Percentiles rank a stretch among this genome's conserved stretches.
Evolutionary conservation across 2,888 invertebrate genomes (phyloP).

Genomic region (Pterostichus madidus): DNA sequence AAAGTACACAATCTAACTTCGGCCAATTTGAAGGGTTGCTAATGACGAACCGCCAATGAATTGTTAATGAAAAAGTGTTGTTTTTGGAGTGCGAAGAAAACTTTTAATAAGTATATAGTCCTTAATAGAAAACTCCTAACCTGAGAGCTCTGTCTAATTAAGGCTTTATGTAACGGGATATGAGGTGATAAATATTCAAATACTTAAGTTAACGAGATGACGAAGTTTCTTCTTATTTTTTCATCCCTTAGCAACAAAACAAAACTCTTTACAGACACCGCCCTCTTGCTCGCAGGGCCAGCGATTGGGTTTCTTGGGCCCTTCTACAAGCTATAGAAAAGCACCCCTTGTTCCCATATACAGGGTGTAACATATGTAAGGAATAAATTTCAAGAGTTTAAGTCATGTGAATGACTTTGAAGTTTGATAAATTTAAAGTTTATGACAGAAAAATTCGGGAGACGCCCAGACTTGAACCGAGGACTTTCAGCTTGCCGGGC

Average conservation of each 20-base stretch:
- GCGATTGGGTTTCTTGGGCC: no score
- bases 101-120: conserved; percentile 57
- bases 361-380: no score
- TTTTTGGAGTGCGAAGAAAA: conserved; percentile 54
- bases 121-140: conserved; percentile 50
- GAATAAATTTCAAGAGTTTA: no score
- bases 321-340: no score
- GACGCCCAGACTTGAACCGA: no score
- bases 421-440: no score
- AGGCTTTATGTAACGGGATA: conserved; percentile 42
- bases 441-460: no score
- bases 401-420: no score
- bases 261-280: not conserved
- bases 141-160: conserved; percentile 34
- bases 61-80: conserved; percentile 59
- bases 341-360: no score
- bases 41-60: conserved; percentile 47
- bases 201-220: conserved; percentile 30
- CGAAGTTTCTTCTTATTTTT: conserved; percentile 21
- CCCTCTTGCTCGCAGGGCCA: no score
- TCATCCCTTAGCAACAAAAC: conserved; percentile 3
- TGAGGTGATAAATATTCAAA: conserved; percentile 39
- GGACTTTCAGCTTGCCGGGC: no score
- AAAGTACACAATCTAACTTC: conserved; percentile 28
- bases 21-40: conserved; percentile 53